Conservation (phyloP, 53 echinoderm and acorn worm genomes). For the Antedon mediterranea region DNA sequence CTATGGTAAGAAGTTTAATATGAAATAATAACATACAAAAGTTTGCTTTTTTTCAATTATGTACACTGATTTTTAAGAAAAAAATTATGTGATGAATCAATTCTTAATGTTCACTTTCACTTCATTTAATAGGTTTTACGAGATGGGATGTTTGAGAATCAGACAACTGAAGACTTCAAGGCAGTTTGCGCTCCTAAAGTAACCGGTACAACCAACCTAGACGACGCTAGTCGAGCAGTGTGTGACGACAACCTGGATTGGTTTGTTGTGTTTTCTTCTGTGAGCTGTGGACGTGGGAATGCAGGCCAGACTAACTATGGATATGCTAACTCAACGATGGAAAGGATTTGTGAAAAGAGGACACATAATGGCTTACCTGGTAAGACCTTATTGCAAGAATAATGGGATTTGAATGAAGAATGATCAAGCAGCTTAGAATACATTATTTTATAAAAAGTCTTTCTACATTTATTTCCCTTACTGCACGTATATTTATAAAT, state of each 20-base stretch:
- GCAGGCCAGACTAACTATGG: conserved; percentile 66
- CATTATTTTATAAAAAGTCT: too few species aligned
- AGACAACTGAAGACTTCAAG: conserved; percentile 26
- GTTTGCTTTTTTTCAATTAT: too few species aligned
- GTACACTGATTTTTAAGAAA: too few species aligned
- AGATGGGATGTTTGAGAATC: conserved; percentile 55
- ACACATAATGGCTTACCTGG: conserved; percentile 39
- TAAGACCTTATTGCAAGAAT: too few species aligned
- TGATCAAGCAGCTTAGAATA: too few species aligned
- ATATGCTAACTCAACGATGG: conserved; percentile 67
- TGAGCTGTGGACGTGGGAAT: conserved; percentile 66
- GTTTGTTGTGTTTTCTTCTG: conserved; percentile 81
- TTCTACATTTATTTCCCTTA: too few species aligned
- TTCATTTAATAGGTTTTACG: conserved; percentile 28
- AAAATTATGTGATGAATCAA: too few species aligned
- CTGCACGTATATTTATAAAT: too few species aligned
- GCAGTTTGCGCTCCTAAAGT: conserved; percentile 40
- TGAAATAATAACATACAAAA: too few species aligned
- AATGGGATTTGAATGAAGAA: too few species aligned
- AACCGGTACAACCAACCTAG: conserved; percentile 41
- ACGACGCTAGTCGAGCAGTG: conserved; percentile 27
- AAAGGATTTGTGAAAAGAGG: conserved; percentile 61
- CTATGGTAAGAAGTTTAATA: conserved; percentile 34
- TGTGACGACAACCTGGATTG: conserved; percentile 51
- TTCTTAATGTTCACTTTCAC: too few species aligned